phyloP scores from a whole-genome alignment of 2,113 vertebrate genomes.

The Mustelus asterias region DNA sequence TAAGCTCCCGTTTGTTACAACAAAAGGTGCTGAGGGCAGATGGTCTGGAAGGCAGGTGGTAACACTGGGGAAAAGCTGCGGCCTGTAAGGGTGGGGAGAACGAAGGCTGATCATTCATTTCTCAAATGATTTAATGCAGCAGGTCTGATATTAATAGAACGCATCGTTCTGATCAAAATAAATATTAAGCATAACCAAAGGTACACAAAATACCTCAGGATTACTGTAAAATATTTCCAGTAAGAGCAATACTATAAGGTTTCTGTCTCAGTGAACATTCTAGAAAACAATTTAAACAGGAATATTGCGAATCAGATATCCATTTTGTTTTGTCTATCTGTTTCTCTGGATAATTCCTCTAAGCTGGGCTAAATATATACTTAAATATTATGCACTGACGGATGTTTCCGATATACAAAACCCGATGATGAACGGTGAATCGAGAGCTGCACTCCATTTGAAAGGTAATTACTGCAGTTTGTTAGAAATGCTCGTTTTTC shows the following conservation, averaged over 20 bases:
- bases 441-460: not conserved
- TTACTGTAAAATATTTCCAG: not conserved
- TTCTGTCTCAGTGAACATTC: not conserved
- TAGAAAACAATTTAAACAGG: not conserved
- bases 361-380: not conserved
- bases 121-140: not conserved
- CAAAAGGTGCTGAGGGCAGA: not conserved
- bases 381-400: not conserved
- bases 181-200: not conserved
- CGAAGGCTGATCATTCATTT: not conserved
- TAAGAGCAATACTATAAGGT: not conserved
- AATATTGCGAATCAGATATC: not conserved
- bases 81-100: not conserved
- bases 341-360: not conserved
- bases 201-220: not conserved
- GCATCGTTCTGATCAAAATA: not conserved
- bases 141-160: not conserved
- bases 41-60: not conserved
- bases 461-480: not conserved
- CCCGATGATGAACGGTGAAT: not conserved
- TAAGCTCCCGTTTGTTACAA: not conserved
- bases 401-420: not conserved
- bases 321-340: slow-evolving; percentile 5
- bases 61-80: not conserved
- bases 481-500: not conserved